Base-by-base conservation (phyloP, 2,113 vertebrate species). In the Heptranchias perlo region DNA sequence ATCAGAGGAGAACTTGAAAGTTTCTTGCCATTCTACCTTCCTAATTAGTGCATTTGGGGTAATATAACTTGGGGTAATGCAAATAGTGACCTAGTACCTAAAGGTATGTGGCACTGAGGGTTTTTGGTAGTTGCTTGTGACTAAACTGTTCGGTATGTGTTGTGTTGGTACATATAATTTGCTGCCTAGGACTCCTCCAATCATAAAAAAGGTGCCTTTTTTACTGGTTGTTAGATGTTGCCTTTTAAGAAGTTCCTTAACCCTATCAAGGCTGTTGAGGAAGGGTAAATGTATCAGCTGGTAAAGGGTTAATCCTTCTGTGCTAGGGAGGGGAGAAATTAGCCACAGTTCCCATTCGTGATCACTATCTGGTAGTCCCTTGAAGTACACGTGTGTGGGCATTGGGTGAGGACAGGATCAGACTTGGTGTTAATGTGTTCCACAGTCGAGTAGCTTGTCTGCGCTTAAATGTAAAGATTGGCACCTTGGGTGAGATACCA, bases 281-380 rank as follows among this genome's bases (percentile, higher is more conserved):
- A 58, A 58, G 58, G 11, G 28, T 35, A 35, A 76, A 76, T 76
- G 23, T 35, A 76, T 5, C 69, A 76, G 35, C 25, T 76, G 18
- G 58, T 58, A 58, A 35, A 28, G 69, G 35, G 8, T 58, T 5
- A 58, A 58, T 58, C 11, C 58, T 58, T 58, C 58, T 58, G 58
- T 58, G 58, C 58, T 58, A 58, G 58, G 58, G 58, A 58, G 58
- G 58, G 58, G 58, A 58, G 11, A 58, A 2, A 58, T 58, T 58
- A 4, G 5, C 58, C 58, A 58, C 5, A 6, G 8, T 10, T 58
- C 58, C 58, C 58, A 58, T 58, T 58, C 58, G 6, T 58, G 58
- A 58, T 96, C 39, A 47, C 73, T 86, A 73, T 96, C 61, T 96
- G 52, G 96, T 54, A 18, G 10, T 16, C 58, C 58, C 8, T 58